Percentiles rank a stretch among this genome's conserved stretches.
Evolutionary conservation across 2,797 vertebrate species (phyloP).

Genomic region (Holocentrus rufus): DNA sequence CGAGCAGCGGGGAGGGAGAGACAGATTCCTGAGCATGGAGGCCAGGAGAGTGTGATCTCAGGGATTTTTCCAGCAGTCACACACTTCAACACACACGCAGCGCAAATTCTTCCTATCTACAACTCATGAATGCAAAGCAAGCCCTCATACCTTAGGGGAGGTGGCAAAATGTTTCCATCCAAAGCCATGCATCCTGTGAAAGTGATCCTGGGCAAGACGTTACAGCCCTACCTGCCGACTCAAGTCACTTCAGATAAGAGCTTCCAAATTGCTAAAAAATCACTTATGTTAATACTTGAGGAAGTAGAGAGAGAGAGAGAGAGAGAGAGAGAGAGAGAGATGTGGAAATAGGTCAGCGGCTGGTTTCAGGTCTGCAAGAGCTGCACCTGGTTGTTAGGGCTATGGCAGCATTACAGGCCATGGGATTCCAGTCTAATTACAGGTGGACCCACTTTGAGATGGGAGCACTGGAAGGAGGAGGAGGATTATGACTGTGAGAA

Average conservation of each 20-base stretch:
- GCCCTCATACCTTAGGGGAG: conserved; percentile 2
- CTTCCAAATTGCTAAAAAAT: too few relatives aligned
- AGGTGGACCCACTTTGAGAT: conserved; percentile 66
- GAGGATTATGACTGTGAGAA: conserved; percentile 55
- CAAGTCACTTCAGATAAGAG: not conserved
- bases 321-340: conserved; percentile 13
- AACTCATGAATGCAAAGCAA: conserved; percentile 24
- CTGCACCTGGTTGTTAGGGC: conserved; percentile 78
- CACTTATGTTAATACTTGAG: not conserved
- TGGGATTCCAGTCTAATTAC: conserved; percentile 82
- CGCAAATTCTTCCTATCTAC: conserved; percentile 16
- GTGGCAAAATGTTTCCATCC: conserved; percentile 12
- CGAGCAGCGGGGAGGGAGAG: conserved; percentile 11
- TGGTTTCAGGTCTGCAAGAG: conserved; percentile 51
- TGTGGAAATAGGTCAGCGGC: conserved; percentile 63
- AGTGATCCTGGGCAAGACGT: not conserved
- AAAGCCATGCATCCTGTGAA: conserved; percentile 15
- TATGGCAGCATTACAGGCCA: conserved; percentile 76
- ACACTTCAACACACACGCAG: conserved; percentile 8
- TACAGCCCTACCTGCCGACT: not conserved
- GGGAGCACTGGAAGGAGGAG: conserved; percentile 50
- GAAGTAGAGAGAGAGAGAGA: conserved; percentile 16
- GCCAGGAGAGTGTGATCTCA: conserved; percentile 46
- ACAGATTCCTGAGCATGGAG: conserved; percentile 38
- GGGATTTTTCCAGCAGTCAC: conserved; percentile 23